phyloP scores from a whole-genome alignment of 2,888 invertebrate species.

The Euzetes globulus region DNA sequence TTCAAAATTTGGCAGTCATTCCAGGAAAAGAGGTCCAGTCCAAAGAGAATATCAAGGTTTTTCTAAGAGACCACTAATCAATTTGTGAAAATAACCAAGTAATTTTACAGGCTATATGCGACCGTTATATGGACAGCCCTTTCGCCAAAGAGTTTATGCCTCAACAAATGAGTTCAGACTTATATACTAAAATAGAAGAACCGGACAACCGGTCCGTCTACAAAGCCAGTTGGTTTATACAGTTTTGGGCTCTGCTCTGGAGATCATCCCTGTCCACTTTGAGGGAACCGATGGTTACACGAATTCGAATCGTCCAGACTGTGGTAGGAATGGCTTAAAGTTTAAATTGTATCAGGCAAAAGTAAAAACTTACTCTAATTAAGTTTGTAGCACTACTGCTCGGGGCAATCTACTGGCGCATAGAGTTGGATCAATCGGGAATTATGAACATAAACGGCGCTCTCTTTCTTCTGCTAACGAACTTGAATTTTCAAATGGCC shows the following conservation, averaged over 20 bases:
- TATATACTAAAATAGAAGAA: not conserved
- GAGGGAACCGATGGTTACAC: slow-evolving; percentile 81
- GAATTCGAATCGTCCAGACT: slow-evolving; percentile 79
- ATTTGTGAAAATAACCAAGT: too few relatives aligned
- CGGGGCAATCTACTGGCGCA: slow-evolving; percentile 49
- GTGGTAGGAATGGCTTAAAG: slow-evolving; percentile 58
- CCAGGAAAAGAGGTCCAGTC: slow-evolving; percentile 49
- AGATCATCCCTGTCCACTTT: slow-evolving; percentile 78
- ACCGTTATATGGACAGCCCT: slow-evolving; percentile 44
- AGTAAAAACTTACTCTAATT: not conserved
- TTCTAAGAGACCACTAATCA: too few relatives aligned
- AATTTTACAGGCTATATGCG: slow-evolving; percentile 44
- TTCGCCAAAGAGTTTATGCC: not conserved
- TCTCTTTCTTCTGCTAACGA: slow-evolving; percentile 47
- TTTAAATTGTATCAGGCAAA: not conserved
- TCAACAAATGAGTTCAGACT: not conserved
- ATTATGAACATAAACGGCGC: slow-evolving; percentile 49
- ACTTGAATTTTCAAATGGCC: slow-evolving; percentile 49
- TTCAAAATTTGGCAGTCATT: slow-evolving; percentile 51
- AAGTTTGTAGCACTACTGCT: slow-evolving; percentile 48
- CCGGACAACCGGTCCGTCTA: slow-evolving; percentile 49
- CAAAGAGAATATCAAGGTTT: slow-evolving; percentile 44
- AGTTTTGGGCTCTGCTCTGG: slow-evolving; percentile 82
- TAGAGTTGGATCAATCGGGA: slow-evolving; percentile 45
- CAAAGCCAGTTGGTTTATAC: slow-evolving; percentile 77